Conservation (phyloP, 2,888 invertebrate genomes). For the Pyralis farinalis region DNA sequence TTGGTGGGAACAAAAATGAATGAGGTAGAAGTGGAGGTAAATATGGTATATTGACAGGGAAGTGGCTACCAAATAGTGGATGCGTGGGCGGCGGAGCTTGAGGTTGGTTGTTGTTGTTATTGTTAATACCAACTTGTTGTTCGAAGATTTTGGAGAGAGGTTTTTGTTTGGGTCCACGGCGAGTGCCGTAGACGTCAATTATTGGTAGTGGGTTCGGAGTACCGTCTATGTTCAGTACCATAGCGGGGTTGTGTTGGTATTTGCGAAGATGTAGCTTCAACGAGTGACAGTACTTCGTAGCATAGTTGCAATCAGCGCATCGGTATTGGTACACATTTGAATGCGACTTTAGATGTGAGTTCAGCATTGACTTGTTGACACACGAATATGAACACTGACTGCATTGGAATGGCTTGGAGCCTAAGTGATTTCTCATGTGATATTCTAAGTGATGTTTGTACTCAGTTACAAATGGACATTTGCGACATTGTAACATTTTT, state of each 20-base stretch:
- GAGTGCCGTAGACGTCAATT: slow-evolving; percentile 94
- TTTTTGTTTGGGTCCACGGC: slow-evolving; percentile 90
- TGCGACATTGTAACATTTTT: slow-evolving; percentile 93
- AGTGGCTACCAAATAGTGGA: slow-evolving; percentile 64
- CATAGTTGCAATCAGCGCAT: slow-evolving; percentile 96
- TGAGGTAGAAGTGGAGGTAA: slow-evolving; percentile 70
- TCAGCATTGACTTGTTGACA: slow-evolving; percentile 99
- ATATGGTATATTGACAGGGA: slow-evolving; percentile 69
- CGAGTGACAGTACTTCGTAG: slow-evolving; percentile 98
- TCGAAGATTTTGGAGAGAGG: slow-evolving; percentile 61
- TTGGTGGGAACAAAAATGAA: slow-evolving; percentile 73
- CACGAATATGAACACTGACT: slow-evolving; percentile 93
- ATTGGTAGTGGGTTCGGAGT: slow-evolving; percentile 93
- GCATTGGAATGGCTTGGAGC: slow-evolving; percentile 97
- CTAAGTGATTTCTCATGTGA: slow-evolving; percentile 96
- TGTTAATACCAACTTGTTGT: slow-evolving; percentile 42
- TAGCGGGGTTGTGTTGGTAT: slow-evolving; percentile 93
- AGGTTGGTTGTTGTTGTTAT: slow-evolving; percentile 42
- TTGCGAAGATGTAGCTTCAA: slow-evolving; percentile 96
- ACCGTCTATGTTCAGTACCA: slow-evolving; percentile 94
- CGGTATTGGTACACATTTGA: slow-evolving; percentile 95
- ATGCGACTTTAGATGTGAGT: slow-evolving; percentile 98
- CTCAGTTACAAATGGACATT: slow-evolving; percentile 98
- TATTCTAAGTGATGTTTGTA: slow-evolving; percentile 99
- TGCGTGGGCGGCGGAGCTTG: slow-evolving; percentile 52